Evolutionary conservation across 2,888 invertebrate species (phyloP).

Genomic region (Tuberolachnus salignus): DNA sequence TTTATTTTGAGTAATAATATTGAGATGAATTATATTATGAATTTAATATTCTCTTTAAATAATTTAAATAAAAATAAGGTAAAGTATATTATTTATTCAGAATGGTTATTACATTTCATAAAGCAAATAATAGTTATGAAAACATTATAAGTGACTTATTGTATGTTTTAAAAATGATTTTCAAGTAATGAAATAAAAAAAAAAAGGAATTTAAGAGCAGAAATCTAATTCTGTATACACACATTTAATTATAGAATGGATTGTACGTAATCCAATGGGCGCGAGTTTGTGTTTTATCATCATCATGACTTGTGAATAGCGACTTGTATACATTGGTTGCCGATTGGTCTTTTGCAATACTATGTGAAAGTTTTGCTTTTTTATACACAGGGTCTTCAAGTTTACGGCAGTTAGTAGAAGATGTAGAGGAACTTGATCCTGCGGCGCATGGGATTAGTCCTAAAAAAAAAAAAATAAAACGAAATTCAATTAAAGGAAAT

Average conservation of each 20-base stretch:
- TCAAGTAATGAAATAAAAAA: not conserved
- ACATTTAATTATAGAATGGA: constrained; percentile 82
- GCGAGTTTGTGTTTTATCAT: constrained; percentile 82
- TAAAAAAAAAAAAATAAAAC: constrained; percentile 54
- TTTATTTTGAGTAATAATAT: not conserved
- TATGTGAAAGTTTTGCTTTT: constrained; percentile 79
- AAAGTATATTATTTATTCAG: not conserved
- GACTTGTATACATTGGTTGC: constrained; percentile 92
- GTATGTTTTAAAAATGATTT: not conserved
- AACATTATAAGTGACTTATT: not conserved
- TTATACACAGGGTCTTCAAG: constrained; percentile 73
- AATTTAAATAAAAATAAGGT: not conserved
- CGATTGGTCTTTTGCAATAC: constrained; percentile 88
- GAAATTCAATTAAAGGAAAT: not conserved
- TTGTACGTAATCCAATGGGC: constrained; percentile 99
- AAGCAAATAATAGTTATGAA: not conserved
- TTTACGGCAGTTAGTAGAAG: constrained; percentile 39
- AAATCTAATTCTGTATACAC: not conserved
- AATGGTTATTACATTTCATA: not conserved
- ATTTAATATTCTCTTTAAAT: not conserved
- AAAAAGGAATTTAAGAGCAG: not conserved
- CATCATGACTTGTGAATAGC: constrained; percentile 88
- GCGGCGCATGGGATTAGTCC: constrained; percentile 56
- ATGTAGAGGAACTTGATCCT: constrained; percentile 38
- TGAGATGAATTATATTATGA: no score